Conservation (phyloP, 2,113 vertebrate species). For the Leptobrachium leishanense region DNA sequence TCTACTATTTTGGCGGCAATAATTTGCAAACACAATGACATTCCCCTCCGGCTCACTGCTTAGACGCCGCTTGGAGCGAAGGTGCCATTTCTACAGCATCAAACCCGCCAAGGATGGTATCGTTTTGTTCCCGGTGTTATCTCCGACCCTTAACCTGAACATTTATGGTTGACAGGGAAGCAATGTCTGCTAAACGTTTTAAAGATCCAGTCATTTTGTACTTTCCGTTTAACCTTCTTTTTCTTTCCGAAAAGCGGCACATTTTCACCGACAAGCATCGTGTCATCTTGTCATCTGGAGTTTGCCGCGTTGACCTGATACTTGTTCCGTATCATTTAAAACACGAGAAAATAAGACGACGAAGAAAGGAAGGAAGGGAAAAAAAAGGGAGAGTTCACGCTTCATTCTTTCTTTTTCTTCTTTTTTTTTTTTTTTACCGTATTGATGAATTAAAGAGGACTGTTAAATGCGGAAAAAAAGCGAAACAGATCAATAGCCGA, state of each 20-base stretch:
- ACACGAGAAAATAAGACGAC: not conserved
- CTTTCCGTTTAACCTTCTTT: constrained; percentile 24
- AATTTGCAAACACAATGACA: too few relatives aligned
- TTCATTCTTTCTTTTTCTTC: constrained; percentile 29
- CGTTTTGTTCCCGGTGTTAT: not conserved
- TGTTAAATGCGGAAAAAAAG: constrained; percentile 58
- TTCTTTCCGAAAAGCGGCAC: constrained; percentile 14
- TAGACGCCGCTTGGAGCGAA: not conserved
- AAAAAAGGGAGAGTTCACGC: constrained; percentile 56
- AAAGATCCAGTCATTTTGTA: constrained; percentile 35
- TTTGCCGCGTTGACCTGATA: constrained; percentile 9
- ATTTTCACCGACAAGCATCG: constrained; percentile 3
- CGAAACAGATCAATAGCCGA: constrained; percentile 62
- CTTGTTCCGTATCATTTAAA: constrained; percentile 23
- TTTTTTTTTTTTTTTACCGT: constrained; percentile 52
- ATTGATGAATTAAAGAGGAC: constrained; percentile 59
- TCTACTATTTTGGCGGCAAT: too few relatives aligned
- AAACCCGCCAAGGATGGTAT: not conserved
- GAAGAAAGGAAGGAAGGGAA: constrained; percentile 32
- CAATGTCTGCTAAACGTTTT: constrained; percentile 38
- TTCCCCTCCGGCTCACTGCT: too few relatives aligned
- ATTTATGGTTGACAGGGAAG: constrained; percentile 31
- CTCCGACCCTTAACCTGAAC: constrained; percentile 34
- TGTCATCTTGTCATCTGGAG: constrained; percentile 22
- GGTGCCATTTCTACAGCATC: not conserved